Percentiles rank a stretch among this genome's conserved stretches.
phyloP scores from a whole-genome alignment of 2,888 invertebrate species.

The Agelastica alni region DNA sequence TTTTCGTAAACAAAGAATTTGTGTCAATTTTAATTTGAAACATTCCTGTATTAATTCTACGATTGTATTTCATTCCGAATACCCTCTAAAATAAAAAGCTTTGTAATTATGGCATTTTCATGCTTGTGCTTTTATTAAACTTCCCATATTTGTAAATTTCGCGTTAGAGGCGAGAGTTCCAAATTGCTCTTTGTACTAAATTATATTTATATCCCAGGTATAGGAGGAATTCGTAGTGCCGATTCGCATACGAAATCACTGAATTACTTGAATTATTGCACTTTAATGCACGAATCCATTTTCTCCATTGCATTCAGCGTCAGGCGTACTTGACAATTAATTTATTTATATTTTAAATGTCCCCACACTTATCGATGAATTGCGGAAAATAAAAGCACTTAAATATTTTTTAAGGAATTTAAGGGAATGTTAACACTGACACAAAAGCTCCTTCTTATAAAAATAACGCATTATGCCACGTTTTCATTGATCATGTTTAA shows the following conservation, averaged over 20 bases:
- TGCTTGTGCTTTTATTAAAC: not conserved
- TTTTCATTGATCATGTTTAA: no score
- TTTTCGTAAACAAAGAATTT: no score
- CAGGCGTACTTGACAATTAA: not conserved
- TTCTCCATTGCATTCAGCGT: not conserved
- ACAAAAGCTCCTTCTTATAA: no score
- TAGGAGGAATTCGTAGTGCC: not conserved
- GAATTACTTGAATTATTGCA: not conserved
- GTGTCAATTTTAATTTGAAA: no score
- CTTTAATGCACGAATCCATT: not conserved
- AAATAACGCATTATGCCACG: no score
- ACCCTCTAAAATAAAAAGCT: no score
- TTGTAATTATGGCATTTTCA: no score
- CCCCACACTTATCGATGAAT: not conserved
- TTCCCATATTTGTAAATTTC: not conserved
- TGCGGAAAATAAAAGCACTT: no score
- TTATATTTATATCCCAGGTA: conserved; percentile 1
- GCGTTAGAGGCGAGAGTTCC: not conserved
- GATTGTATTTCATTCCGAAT: no score
- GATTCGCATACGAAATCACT: not conserved
- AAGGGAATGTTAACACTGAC: no score
- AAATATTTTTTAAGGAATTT: no score
- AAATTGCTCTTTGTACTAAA: not conserved
- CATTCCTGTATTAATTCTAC: no score
- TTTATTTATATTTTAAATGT: not conserved